phyloP scores from a whole-genome alignment of 2,113 vertebrate genomes.

The Gallinago paraguaiae region DNA sequence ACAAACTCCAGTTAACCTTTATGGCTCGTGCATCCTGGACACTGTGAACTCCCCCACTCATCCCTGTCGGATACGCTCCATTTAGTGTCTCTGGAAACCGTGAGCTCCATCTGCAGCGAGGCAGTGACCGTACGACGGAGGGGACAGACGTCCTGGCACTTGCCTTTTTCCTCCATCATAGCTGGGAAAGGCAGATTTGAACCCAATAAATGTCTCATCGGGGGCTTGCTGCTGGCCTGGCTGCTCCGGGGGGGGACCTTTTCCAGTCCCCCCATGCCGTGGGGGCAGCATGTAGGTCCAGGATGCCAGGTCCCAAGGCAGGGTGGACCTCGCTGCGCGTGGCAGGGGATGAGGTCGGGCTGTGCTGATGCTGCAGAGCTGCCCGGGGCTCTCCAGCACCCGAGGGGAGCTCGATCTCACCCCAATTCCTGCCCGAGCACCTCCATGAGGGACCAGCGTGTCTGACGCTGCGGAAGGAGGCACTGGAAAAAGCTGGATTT shows the following conservation, averaged over 20 bases:
- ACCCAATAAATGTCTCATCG: rapidly evolving
- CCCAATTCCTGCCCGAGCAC: neutral
- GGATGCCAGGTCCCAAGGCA: neutral
- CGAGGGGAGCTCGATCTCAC: neutral
- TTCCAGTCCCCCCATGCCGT: neutral
- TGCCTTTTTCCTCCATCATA: rapidly evolving
- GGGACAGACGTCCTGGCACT: neutral
- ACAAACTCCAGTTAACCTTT: neutral
- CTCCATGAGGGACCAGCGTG: too few species aligned
- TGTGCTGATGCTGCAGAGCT: neutral
- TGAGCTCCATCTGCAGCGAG: neutral
- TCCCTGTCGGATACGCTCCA: neutral
- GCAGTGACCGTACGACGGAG: rapidly evolving
- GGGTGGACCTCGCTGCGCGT: neutral
- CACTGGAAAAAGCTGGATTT: neutral
- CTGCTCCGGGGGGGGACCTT: neutral
- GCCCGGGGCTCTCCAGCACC: neutral
- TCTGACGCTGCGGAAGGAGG: neutral
- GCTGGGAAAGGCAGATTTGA: neutral
- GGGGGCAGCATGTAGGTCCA: too few species aligned
- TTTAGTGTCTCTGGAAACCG: neutral
- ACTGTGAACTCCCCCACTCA: neutral
- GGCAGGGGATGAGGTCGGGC: neutral
- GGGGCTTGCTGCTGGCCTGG: neutral
- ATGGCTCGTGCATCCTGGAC: neutral